Conservation (phyloP, 2,113 vertebrate genomes). For the Nansenia antarctica region DNA sequence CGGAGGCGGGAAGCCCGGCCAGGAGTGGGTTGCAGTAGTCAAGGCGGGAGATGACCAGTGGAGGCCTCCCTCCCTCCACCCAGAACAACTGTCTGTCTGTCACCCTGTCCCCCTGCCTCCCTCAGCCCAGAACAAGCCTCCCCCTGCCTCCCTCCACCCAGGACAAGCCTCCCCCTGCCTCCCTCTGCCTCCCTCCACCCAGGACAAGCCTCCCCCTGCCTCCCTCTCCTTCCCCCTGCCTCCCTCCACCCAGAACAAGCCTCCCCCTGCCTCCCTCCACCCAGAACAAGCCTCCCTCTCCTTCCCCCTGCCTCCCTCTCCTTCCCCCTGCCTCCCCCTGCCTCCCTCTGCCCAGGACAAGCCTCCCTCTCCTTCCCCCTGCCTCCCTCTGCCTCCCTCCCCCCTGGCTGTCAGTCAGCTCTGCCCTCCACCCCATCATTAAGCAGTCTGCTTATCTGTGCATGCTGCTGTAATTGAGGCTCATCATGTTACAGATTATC, state of each 20-base stretch:
- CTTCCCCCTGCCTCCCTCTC: neutral
- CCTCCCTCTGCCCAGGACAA: conserved; percentile 21
- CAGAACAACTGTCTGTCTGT: conserved; percentile 52
- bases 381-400: too few species aligned
- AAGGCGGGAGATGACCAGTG: too few species aligned
- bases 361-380: conserved; percentile 52
- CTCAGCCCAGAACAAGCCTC: neutral
- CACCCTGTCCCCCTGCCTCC: neutral
- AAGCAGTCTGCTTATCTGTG: conserved; percentile 53
- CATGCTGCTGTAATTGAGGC: conserved; percentile 63
- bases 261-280: conserved; percentile 39
- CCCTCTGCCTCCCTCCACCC: conserved; percentile 38
- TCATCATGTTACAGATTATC: conserved; percentile 62
- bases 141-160: conserved; percentile 44
- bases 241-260: conserved; percentile 36
- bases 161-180: conserved; percentile 67
- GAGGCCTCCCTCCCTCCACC: conserved; percentile 42
- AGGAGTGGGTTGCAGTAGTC: too few species aligned
- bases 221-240: conserved; percentile 1
- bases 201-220: conserved; percentile 4
- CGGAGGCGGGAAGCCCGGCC: too few species aligned
- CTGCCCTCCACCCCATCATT: conserved; percentile 56
- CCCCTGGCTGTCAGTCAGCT: conserved; percentile 22
- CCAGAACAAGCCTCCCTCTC: conserved; percentile 45
- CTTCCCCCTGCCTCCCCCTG: too few species aligned